Evolutionary conservation across 2,888 invertebrate genomes (phyloP), one percentile per base, ranked within the genome.

Genomic region (Shargacucullia verbasci): DNA sequence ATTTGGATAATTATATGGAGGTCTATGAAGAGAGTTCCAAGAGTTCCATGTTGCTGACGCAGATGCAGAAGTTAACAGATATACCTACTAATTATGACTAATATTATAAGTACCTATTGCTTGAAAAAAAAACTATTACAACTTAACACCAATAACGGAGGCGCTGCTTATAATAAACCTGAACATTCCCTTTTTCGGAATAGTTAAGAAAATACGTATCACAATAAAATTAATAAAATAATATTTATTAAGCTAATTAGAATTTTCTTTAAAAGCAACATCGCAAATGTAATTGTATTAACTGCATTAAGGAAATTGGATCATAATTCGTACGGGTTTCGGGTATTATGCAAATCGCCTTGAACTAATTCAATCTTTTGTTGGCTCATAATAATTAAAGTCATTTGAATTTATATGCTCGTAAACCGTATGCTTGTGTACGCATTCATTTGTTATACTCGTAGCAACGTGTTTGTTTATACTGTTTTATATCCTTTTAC

Each of bases 351-450:
- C 81, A 80, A 80, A 83, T 79, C 70, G 59, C 63, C 65, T 75
- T 70, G 66, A 75, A 73, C 76, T 78, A 81, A 82, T 82, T 77
- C 76, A 73, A 81, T 80, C 79, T 81, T 82, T 82, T 82, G 79
- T 81, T 81, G 70, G 75, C 65, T 77, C 64, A 65, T 76, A 79
- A 81, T 83, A 82, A 84, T 86, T 84, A 83, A 81, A 79, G 73
- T 74, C 66, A 72, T 79, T 79, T 72, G 64, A 76, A 83, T 83
- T 82, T 83, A 83, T 82, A 71, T 65, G 62, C 53, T 67, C 80
- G 70, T 83, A 79, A 80, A 80, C 71, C 73, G 64, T 62, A 57
- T 64, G 59, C 34, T 54, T 43, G n/a, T 53, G 13, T 27, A 46
- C 44, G 46, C 59, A 50, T 55, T 57, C 46, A 58, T 73, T 64